A percentile compares a stretch with the other conserved stretches of the same genome.
These are phyloP conservation scores for Trididemnum nubilum DNA, from an alignment of 23 tunicate species.

Conservation along the genomic window DNA sequence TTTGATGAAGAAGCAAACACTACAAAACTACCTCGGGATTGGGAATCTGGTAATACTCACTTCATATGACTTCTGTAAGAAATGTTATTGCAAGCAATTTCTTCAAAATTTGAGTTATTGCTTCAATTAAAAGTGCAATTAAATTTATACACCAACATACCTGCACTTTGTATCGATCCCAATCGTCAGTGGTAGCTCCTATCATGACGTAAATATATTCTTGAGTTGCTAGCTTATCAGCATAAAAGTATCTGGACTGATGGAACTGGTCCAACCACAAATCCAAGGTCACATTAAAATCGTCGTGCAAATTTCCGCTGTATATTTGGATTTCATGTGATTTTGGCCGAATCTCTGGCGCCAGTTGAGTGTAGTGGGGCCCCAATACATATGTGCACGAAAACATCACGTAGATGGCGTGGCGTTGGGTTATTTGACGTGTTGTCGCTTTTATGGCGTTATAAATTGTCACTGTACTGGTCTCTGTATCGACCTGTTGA, in stretches of 20 bases:
- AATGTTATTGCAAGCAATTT: too few relatives aligned
- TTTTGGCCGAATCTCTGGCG: not conserved
- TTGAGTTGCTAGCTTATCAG: not conserved
- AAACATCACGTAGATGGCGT: slow-evolving; percentile 22
- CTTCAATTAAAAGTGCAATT: too few relatives aligned
- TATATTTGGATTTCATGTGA: slow-evolving; percentile 13
- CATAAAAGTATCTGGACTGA: not conserved
- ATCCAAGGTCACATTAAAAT: not conserved
- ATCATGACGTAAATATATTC: slow-evolving; percentile 20
- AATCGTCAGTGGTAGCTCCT: not conserved
- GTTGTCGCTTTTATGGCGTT: slow-evolving; percentile 26
- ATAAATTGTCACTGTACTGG: not conserved
- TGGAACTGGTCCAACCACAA: slow-evolving; percentile 17
- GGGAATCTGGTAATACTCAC: too few relatives aligned
- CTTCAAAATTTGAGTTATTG: too few relatives aligned
- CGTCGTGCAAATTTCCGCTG: slow-evolving; percentile 23
- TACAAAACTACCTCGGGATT: too few relatives aligned
- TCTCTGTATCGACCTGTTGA: not conserved
- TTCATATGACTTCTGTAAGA: too few relatives aligned
- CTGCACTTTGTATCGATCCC: slow-evolving; percentile 1
- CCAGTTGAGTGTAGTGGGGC: not conserved
- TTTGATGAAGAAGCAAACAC: too few relatives aligned
- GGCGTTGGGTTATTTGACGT: not conserved
- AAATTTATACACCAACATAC: too few relatives aligned
- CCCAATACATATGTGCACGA: slow-evolving; percentile 2